Base-by-base conservation (phyloP, 30 jellyfish, hydroid and myxozoan genomes). In the Aurelia coerulea region DNA sequence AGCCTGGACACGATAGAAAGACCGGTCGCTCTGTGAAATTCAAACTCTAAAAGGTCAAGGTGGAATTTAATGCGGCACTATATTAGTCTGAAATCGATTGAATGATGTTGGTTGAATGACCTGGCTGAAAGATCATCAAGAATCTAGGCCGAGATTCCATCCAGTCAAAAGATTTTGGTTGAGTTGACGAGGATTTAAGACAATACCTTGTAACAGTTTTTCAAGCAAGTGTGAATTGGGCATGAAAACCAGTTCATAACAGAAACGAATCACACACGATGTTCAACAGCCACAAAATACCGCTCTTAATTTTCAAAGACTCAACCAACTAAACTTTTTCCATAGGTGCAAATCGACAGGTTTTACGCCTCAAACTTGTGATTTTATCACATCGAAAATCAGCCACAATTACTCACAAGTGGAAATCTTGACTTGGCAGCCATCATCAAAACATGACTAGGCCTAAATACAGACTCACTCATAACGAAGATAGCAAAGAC, bases 261-360 rank as follows among this genome's bases (percentile, higher is more conserved):
- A 46, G 56, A 46, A 46, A 46, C 56, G 56, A 49, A 49, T n/a
- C 87, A 76, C 87, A 76, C 87, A 76, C 87, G 76, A 18, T 16
- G 87, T 12, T 17, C 31, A 23, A 41, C 65, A 76, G 87, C 87
- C 87, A 76, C 87, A 76, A 76, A 19, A 23, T 23, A 46, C 74
- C 87, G 60, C 14, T 51, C 35, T 34, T 12, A 39, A 2, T 56
- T 35, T 52, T 59, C 51, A 42, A 58, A 34, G 17, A 9, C 62
- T 76, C 54, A 29, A 15, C 72, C 58, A 54, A 74, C 18, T 16
- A 33, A 76, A 54, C 18, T 19, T 52, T 50, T 74, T 46, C 70
- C 64, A 32, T 13, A 42, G 87, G 87, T 76, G 87, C 75, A 76
- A 76, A 76, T 76, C 60, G 87, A 54, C 50, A 42, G 76, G 63